Conservation (phyloP, 1,140 invertebrate species). For the Drosophila jambulina region DNA sequence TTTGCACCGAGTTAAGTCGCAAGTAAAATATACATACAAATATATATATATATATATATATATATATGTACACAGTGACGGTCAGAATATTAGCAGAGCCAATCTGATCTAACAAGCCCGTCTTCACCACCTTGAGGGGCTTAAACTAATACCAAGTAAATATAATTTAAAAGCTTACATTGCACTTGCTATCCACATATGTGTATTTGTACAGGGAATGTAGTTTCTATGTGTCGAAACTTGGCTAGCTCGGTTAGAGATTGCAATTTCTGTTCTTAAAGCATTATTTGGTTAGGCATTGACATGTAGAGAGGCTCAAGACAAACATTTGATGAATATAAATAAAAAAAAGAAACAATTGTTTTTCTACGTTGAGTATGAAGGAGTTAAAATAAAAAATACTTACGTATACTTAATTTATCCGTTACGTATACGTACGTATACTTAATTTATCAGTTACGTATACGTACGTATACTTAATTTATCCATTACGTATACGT, state of each 20-base stretch:
- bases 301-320: not conserved
- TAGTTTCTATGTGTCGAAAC: not conserved
- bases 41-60: not conserved
- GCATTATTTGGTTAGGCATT: not conserved
- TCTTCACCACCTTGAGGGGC: not conserved
- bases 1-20: constrained; percentile 32
- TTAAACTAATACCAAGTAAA: constrained; percentile 10
- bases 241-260: not conserved
- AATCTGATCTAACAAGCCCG: constrained; percentile 4
- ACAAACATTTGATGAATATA: not conserved
- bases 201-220: not conserved
- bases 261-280: not conserved
- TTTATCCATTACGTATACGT: no score
- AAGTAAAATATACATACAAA: not conserved
- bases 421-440: no score
- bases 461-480: not conserved
- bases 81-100: constrained; percentile 18
- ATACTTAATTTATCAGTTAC: not conserved
- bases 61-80: not conserved
- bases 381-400: no score
- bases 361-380: no score
- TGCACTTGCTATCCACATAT: not conserved
- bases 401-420: no score
- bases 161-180: constrained; percentile 3
- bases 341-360: not conserved